Conservation (phyloP, 92 coral and sea anemone species). For the Epizoanthus ramosus region DNA sequence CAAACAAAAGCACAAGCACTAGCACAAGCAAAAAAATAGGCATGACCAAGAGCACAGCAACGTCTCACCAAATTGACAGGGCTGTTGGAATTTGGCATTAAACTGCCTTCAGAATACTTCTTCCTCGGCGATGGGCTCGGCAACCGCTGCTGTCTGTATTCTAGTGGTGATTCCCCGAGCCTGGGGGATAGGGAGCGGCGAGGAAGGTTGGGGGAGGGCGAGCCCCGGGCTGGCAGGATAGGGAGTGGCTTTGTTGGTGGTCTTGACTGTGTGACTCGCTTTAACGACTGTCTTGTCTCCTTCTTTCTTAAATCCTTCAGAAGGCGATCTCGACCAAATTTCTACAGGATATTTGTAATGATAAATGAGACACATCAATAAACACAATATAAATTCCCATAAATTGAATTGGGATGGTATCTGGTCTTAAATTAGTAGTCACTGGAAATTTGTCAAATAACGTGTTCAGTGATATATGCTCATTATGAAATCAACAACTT, state of each 20-base stretch:
- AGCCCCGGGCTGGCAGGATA: slow-evolving; percentile 48
- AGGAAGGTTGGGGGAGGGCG: slow-evolving; percentile 43
- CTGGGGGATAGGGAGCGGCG: slow-evolving; percentile 27
- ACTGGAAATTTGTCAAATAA: too few species aligned
- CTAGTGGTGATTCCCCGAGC: not conserved
- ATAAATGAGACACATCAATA: not conserved
- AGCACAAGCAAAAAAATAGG: too few species aligned
- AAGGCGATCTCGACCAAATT: slow-evolving; percentile 65
- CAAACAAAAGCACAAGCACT: too few species aligned
- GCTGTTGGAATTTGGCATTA: slow-evolving; percentile 18
- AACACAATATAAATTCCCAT: not conserved
- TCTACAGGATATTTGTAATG: slow-evolving; percentile 34
- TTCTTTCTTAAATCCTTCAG: slow-evolving; percentile 80
- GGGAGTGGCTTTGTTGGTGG: slow-evolving; percentile 66
- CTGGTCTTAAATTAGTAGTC: too few species aligned
- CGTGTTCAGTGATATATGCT: too few species aligned
- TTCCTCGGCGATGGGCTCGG: slow-evolving; percentile 13
- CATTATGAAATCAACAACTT: not conserved
- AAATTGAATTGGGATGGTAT: too few species aligned
- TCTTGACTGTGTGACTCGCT: slow-evolving; percentile 54
- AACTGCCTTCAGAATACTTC: not conserved
- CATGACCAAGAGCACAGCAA: too few species aligned
- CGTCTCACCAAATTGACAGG: slow-evolving; percentile 34
- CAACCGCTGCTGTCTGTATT: slow-evolving; percentile 9
- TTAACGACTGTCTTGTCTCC: slow-evolving; percentile 85